phyloP scores from a whole-genome alignment of 2,797 vertebrate species.

The Nyctibius grandis region DNA sequence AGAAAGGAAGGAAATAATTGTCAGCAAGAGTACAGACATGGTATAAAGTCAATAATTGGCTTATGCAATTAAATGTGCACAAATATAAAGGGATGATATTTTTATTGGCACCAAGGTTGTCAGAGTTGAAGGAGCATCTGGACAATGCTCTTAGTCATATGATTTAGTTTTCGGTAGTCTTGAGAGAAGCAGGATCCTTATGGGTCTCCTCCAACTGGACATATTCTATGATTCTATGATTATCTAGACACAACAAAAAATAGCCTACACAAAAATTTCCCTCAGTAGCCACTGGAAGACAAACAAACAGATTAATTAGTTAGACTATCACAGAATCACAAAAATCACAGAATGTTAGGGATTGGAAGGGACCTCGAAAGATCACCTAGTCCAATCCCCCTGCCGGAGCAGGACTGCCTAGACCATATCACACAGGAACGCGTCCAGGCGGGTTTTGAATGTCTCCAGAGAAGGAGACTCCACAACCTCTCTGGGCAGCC shows the following conservation, averaged over 20 bases:
- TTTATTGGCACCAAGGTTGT: background rate
- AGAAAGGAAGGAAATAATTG: background rate
- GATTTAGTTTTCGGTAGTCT: background rate
- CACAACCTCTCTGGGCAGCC: too few relatives aligned
- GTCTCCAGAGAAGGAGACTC: too few relatives aligned
- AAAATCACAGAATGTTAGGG: too few relatives aligned
- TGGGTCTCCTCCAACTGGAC: background rate
- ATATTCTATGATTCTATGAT: background rate
- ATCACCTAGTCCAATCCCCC: too few relatives aligned
- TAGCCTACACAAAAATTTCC: background rate
- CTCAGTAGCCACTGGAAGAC: background rate
- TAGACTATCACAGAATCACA: too few relatives aligned
- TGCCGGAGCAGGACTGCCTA: too few relatives aligned
- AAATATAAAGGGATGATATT: background rate
- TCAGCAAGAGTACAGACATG: background rate
- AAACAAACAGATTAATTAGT: background rate
- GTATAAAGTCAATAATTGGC: background rate
- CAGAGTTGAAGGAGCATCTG: background rate
- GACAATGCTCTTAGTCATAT: rapidly evolving
- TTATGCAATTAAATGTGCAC: background rate
- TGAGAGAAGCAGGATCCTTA: background rate
- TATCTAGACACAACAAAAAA: background rate
- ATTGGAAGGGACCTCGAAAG: too few relatives aligned
- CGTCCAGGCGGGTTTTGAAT: too few relatives aligned
- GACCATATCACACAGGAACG: too few relatives aligned